A percentile compares a stretch with the other conserved stretches of the same genome.
Conservation (phyloP, 2,888 invertebrate genomes). For the Macrostomum cliftonense region DNA sequence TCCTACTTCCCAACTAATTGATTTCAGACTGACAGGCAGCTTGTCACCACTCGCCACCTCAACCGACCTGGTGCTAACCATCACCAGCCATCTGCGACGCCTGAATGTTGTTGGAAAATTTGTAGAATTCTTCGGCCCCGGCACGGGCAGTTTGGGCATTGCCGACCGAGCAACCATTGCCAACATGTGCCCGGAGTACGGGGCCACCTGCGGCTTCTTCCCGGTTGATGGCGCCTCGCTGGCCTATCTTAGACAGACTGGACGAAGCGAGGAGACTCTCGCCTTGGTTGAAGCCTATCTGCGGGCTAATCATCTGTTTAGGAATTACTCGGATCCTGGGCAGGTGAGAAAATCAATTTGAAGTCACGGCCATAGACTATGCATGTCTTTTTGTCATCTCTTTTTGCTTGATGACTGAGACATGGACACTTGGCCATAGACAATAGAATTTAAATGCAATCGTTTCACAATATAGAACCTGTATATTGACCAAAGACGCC, state of each 20-base stretch:
- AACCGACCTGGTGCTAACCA: slow-evolving; percentile 85
- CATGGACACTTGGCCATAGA: too few relatives aligned
- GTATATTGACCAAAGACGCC: too few relatives aligned
- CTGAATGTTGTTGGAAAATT: slow-evolving; percentile 93
- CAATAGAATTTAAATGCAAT: too few relatives aligned
- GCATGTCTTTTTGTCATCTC: too few relatives aligned
- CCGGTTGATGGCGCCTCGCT: slow-evolving; percentile 66
- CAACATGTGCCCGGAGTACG: slow-evolving; percentile 97
- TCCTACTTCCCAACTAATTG: too few relatives aligned
- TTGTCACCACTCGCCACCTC: slow-evolving; percentile 68
- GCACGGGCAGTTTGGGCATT: slow-evolving; percentile 68
- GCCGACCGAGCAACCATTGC: slow-evolving; percentile 92
- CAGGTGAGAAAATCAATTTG: slow-evolving; percentile 46
- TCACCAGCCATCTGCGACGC: slow-evolving; percentile 79
- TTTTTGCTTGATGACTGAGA: too few relatives aligned
- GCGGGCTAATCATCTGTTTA: slow-evolving; percentile 56
- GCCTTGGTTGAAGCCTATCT: slow-evolving; percentile 59
- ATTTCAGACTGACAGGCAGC: slow-evolving; percentile 48
- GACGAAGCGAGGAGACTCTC: slow-evolving; percentile 54
- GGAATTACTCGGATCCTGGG: slow-evolving; percentile 54
- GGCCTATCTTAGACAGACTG: slow-evolving; percentile 65
- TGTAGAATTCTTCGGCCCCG: slow-evolving; percentile 92
- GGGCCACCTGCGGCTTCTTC: slow-evolving; percentile 85
- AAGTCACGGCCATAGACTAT: too few relatives aligned
- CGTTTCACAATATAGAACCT: too few relatives aligned